phyloP scores from a whole-genome alignment of 2,888 invertebrate species.

The Andrena chrysosceles region DNA sequence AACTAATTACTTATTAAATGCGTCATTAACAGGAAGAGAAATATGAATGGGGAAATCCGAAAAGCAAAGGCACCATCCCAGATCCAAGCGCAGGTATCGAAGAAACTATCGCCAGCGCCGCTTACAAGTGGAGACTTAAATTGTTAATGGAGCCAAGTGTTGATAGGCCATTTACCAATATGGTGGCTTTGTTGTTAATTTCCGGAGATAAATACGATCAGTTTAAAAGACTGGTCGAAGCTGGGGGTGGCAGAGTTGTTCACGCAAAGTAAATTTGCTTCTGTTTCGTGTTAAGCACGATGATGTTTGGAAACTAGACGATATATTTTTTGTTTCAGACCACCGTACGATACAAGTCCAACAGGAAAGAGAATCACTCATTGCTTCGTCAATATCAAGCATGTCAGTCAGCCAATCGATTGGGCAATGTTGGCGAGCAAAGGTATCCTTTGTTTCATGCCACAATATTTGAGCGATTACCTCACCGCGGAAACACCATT shows the following conservation, averaged over 20 bases:
- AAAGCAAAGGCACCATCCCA: slow-evolving; percentile 86
- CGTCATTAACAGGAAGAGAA: slow-evolving; percentile 89
- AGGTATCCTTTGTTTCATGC: slow-evolving; percentile 88
- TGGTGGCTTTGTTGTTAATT: slow-evolving; percentile 87
- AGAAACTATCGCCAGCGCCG: slow-evolving; percentile 87
- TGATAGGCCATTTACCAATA: slow-evolving; percentile 84
- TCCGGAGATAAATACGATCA: slow-evolving; percentile 87
- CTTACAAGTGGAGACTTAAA: slow-evolving; percentile 90
- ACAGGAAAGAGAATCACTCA: slow-evolving; percentile 87
- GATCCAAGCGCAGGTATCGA: slow-evolving; percentile 84
- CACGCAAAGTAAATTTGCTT: slow-evolving; percentile 86
- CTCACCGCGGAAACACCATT: slow-evolving; percentile 81
- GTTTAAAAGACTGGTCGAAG: slow-evolving; percentile 90
- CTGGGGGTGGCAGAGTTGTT: slow-evolving; percentile 91
- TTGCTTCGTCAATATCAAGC: slow-evolving; percentile 89
- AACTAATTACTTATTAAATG: background rate
- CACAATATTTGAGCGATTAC: slow-evolving; percentile 88
- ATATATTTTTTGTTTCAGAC: slow-evolving; percentile 69
- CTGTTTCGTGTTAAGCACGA: background rate
- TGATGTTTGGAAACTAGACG: background rate
- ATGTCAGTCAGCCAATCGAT: slow-evolving; percentile 85
- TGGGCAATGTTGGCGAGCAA: slow-evolving; percentile 86
- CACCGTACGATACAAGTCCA: slow-evolving; percentile 80
- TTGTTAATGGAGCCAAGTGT: slow-evolving; percentile 82
- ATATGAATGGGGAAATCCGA: slow-evolving; percentile 94